Conservation (phyloP, 2,888 invertebrate genomes). For the Bombylius discolor region DNA sequence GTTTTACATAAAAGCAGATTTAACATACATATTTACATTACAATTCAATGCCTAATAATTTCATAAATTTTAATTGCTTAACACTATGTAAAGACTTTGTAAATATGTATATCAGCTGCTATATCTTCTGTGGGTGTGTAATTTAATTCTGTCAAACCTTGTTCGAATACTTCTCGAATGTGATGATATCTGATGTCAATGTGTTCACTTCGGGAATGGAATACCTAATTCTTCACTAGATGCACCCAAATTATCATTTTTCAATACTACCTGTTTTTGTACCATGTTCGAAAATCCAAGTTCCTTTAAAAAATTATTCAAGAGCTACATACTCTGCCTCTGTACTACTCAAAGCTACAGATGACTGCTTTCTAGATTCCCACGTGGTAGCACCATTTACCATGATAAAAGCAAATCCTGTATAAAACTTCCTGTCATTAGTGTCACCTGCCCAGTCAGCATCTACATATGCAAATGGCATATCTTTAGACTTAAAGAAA, state of each 20-base stretch:
- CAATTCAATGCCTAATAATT: too few relatives aligned
- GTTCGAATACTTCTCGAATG: too few relatives aligned
- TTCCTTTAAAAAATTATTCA: slow-evolving; percentile 27
- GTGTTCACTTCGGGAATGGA: background rate
- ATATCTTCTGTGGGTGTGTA: too few relatives aligned
- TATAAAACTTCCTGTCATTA: background rate
- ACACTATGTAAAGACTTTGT: too few relatives aligned
- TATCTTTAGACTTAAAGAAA: too few relatives aligned
- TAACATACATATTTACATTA: too few relatives aligned
- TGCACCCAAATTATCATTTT: background rate
- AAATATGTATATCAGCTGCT: too few relatives aligned
- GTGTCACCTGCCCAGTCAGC: background rate
- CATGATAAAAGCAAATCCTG: background rate
- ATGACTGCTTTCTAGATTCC: background rate
- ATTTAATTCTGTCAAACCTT: too few relatives aligned
- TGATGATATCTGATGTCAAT: too few relatives aligned
- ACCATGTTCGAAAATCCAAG: background rate
- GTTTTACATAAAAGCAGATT: too few relatives aligned
- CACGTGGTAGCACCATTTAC: background rate
- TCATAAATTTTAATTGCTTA: too few relatives aligned
- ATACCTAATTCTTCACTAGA: background rate
- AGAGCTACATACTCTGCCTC: slow-evolving; percentile 44
- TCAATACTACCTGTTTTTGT: background rate
- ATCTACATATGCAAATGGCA: background rate
- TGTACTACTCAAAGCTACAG: background rate